Evolutionary conservation across 2,797 vertebrate species (phyloP).

Genomic region (Hippoglossus hippoglossus): DNA sequence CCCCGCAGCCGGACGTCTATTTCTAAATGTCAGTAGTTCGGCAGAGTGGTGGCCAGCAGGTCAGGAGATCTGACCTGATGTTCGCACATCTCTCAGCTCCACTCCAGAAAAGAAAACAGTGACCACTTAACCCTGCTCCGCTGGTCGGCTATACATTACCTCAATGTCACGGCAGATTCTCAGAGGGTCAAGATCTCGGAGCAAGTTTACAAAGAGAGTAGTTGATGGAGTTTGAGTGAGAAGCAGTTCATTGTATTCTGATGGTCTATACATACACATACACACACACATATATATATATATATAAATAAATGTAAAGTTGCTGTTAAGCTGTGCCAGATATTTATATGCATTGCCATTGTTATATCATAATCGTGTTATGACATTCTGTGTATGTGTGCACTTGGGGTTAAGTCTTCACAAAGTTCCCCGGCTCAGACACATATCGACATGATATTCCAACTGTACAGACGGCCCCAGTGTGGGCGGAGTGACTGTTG

Average conservation of each 20-base stretch:
- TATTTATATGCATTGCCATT: neutral
- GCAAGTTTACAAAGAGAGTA: neutral
- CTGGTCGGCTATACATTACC: constrained; percentile 24
- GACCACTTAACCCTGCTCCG: constrained; percentile 68
- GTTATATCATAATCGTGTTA: too few relatives aligned
- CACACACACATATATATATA: too few relatives aligned
- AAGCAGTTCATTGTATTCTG: neutral
- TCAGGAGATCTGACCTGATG: constrained; percentile 61
- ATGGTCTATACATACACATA: neutral
- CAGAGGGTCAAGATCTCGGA: neutral
- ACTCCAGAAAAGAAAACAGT: constrained; percentile 59
- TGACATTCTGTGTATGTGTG: neutral
- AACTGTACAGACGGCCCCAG: neutral
- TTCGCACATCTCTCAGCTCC: constrained; percentile 62
- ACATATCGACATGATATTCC: neutral
- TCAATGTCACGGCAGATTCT: constrained; percentile 25
- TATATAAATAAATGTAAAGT: too few relatives aligned
- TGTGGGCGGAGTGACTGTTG: constrained; percentile 28
- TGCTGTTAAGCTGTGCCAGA: neutral
- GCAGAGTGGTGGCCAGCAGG: constrained; percentile 32
- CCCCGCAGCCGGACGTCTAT: constrained; percentile 37
- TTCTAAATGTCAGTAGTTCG: constrained; percentile 57
- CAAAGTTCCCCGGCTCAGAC: neutral
- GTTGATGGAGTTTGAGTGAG: neutral
- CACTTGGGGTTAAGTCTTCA: neutral